Evolutionary conservation across 2,888 invertebrate genomes (phyloP), one percentile per base, ranked within the genome.

Genomic region (Brachylomia viminalis): DNA sequence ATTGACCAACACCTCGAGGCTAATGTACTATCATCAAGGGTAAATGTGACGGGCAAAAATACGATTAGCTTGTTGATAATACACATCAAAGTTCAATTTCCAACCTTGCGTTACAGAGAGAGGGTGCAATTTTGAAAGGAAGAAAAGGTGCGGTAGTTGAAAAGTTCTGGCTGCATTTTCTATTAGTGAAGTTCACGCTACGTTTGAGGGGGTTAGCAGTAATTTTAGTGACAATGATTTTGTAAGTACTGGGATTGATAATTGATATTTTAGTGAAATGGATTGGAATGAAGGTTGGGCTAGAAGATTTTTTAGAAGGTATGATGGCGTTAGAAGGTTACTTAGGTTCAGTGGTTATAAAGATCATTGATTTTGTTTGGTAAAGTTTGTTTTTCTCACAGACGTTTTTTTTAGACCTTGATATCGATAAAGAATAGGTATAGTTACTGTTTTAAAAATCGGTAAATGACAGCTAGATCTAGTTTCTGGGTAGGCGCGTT

Each of bases 1-100:
- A 77, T 17, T 84, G 81, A 83, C 84, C 73, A 61, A 83, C 66
- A 77, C 68, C 81, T 74, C 56, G 20, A 2, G 73, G 83, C 73
- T 62, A 70, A 84, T 77, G 27, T 58, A 75, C 20, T n/a, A 65
- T 33, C 23, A 65, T 33, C 56, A 45, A 52, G 74, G 61, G 81
- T 81, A 72, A 82, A 67, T 72, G 52, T 77, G 52, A 42, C 65
- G 54, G 38, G 52, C 81, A 83, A 84, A 84, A 84, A 84, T 83
- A 64, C 74, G 74, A 70, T 83, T 81, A 84, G 78, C 62, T 67
- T 77, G 77, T 69, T 66, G 56, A 30, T 80, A 61, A 30, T n/a
- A n/a, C 30, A 17, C 30, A 11, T 0, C 6, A 6, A 6, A 42
- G 0, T 17, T 3, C 13, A 38, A 83, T 17, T 68, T 45, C 27